phyloP scores from a whole-genome alignment of 2,888 invertebrate genomes.

The Lasius fuliginosus region DNA sequence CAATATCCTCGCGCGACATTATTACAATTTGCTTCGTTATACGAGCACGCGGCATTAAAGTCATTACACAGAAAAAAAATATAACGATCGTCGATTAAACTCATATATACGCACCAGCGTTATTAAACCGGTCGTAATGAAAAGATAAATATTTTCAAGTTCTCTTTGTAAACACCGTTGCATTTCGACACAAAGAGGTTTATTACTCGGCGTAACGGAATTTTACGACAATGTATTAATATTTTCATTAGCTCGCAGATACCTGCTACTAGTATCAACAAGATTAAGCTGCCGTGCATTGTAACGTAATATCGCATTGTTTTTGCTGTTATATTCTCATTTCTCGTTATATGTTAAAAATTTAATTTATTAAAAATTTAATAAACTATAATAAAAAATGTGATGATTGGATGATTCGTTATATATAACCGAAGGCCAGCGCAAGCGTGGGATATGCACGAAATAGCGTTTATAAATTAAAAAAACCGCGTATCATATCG shows the following conservation, averaged over 20 bases:
- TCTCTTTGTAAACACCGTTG: conserved; percentile 18
- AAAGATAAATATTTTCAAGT: conserved; percentile 23
- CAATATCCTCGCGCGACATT: background rate
- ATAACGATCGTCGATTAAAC: conserved; percentile 48
- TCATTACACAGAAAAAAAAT: conserved; percentile 22
- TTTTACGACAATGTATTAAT: conserved; percentile 13
- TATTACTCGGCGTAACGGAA: background rate
- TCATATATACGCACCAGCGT: conserved; percentile 15
- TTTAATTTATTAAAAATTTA: background rate
- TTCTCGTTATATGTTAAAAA: background rate
- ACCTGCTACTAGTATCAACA: background rate
- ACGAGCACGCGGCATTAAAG: conserved; percentile 42
- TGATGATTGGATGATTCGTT: background rate
- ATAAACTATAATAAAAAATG: background rate
- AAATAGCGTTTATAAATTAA: conserved; percentile 43
- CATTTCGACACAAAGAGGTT: conserved; percentile 15
- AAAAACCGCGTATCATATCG: conserved; percentile 2
- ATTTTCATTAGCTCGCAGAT: conserved; percentile 18
- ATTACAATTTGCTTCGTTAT: conserved; percentile 36
- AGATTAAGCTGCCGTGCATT: conserved; percentile 9
- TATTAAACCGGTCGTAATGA: conserved; percentile 46
- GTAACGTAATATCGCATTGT: background rate
- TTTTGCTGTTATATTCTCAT: background rate
- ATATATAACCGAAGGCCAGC: background rate
- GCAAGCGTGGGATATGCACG: background rate